Evolutionary conservation across 2,113 vertebrate genomes (phyloP).

Genomic region (Phycodurus eques): DNA sequence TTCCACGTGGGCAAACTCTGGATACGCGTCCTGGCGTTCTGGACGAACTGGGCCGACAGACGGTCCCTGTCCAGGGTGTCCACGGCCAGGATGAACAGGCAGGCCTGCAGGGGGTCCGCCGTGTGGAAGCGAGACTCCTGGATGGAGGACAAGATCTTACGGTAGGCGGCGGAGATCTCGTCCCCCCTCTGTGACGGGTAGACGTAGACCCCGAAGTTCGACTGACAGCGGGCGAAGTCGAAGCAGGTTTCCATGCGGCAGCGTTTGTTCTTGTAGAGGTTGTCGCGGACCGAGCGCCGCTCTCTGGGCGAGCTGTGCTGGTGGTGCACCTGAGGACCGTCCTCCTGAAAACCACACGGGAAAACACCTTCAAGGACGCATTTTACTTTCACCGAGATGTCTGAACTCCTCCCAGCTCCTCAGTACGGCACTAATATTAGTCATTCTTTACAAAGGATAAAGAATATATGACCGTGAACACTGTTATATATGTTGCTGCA

Average conservation of each 20-base stretch:
- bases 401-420: too few relatives aligned
- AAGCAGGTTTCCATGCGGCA: slow-evolving; percentile 83
- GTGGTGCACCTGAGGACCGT: slow-evolving; percentile 69
- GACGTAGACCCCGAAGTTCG: slow-evolving; percentile 72
- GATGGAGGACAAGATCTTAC: slow-evolving; percentile 74
- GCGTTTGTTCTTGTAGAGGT: slow-evolving; percentile 75
- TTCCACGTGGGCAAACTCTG: slow-evolving; percentile 76
- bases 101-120: slow-evolving; percentile 68
- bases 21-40: slow-evolving; percentile 70
- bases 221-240: slow-evolving; percentile 73
- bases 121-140: slow-evolving; percentile 76
- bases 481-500: too few relatives aligned
- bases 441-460: too few relatives aligned
- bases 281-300: slow-evolving; percentile 70
- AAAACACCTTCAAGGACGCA: neutral
- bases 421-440: too few relatives aligned
- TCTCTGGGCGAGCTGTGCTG: slow-evolving; percentile 74
- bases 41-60: slow-evolving; percentile 74
- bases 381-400: neutral
- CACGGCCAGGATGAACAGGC: slow-evolving; percentile 73
- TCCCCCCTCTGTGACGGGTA: slow-evolving; percentile 72
- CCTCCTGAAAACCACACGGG: slow-evolving; percentile 49
- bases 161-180: slow-evolving; percentile 74
- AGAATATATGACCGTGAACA: too few relatives aligned
- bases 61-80: slow-evolving; percentile 80